A percentile compares a stretch with the other conserved stretches of the same genome.
These are phyloP conservation scores for Passer domesticus DNA, from an alignment of 2,113 vertebrate species.

Conservation along the genomic window DNA sequence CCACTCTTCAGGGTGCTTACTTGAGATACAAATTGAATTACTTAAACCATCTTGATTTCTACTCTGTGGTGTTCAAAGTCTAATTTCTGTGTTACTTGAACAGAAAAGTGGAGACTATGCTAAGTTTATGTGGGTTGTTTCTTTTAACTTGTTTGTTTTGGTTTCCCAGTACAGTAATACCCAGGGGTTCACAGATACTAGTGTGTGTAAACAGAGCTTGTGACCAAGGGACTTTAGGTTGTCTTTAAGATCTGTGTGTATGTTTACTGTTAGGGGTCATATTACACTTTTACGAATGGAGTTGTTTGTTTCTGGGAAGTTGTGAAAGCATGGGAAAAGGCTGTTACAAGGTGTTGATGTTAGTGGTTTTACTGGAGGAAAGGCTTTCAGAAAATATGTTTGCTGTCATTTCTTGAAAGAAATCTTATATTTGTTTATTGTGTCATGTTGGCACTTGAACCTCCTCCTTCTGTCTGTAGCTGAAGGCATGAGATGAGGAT, in stretches of 20 bases:
- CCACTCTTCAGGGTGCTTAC: neutral
- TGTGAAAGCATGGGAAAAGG: neutral
- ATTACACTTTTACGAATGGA: neutral
- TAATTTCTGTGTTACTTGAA: neutral
- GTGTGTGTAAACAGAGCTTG: neutral
- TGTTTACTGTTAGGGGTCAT: neutral
- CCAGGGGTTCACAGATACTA: neutral
- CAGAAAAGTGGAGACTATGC: neutral
- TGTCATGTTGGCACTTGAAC: neutral
- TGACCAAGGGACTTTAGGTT: neutral
- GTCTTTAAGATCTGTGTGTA: neutral
- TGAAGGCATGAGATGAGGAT: neutral
- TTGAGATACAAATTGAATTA: neutral
- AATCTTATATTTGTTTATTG: neutral
- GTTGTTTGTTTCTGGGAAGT: neutral
- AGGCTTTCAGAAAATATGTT: neutral
- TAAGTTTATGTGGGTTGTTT: neutral
- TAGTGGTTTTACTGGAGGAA: neutral
- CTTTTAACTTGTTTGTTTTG: neutral
- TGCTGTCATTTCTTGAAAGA: neutral
- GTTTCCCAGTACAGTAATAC: neutral
- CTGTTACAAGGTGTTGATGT: neutral
- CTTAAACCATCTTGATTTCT: neutral
- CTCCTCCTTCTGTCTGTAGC: neutral
- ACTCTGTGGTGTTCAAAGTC: neutral